phyloP scores from a whole-genome alignment of 1,140 invertebrate genomes.

The Asbolus verrucosus region DNA sequence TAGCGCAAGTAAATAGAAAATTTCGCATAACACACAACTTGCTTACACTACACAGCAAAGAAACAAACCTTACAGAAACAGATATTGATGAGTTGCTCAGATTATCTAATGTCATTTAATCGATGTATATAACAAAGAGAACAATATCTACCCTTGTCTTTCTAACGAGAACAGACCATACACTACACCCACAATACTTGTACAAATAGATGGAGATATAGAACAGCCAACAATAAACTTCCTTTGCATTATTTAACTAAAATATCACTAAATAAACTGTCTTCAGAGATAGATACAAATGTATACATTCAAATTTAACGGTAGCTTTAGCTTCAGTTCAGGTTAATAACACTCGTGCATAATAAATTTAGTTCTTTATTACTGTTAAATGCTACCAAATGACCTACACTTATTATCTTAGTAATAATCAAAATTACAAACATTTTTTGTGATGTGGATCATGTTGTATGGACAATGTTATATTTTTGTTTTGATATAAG shows the following conservation, averaged over 20 bases:
- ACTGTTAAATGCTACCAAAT: constrained; percentile 56
- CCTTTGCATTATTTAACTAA: constrained; percentile 8
- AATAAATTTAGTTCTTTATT: constrained; percentile 58
- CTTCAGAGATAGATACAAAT: not conserved
- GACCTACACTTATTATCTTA: constrained; percentile 56
- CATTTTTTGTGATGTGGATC: constrained; percentile 48
- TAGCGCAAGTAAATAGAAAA: constrained; percentile 40
- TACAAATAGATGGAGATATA: constrained; percentile 6
- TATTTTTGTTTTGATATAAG: constrained; percentile 39
- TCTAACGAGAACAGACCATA: not conserved
- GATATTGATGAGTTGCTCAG: constrained; percentile 37
- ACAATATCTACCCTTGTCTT: not conserved
- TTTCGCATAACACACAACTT: constrained; percentile 41
- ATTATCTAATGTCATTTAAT: constrained; percentile 34
- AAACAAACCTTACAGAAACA: constrained; percentile 38
- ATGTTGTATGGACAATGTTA: constrained; percentile 42
- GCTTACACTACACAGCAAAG: constrained; percentile 41
- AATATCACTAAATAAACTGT: constrained; percentile 17
- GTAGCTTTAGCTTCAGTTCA: not conserved
- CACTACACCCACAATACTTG: not conserved
- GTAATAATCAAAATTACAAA: constrained; percentile 56
- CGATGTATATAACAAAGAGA: constrained; percentile 6
- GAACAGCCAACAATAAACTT: constrained; percentile 19
- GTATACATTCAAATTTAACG: constrained; percentile 8
- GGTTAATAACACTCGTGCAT: constrained; percentile 22